A percentile compares a stretch with the other conserved stretches of the same genome.
These are phyloP conservation scores for Lacanobia wlatinum DNA, from an alignment of 2,888 invertebrate genomes.

Conservation along the genomic window DNA sequence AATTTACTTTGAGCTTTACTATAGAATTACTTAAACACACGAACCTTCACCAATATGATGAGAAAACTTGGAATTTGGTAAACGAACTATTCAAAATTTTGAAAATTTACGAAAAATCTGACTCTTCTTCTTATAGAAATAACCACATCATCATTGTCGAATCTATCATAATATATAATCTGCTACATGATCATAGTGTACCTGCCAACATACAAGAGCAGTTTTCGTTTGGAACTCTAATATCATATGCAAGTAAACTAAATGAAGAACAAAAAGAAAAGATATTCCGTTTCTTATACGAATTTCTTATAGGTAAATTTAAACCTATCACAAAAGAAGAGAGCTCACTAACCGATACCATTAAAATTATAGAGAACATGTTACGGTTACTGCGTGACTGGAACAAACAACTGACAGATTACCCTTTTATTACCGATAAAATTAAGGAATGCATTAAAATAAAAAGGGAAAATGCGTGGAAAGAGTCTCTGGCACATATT, in stretches of 20 bases:
- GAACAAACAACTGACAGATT: constrained; percentile 75
- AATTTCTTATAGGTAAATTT: constrained; percentile 64
- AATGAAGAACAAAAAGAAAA: constrained; percentile 71
- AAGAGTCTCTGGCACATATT: constrained; percentile 67
- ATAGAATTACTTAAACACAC: constrained; percentile 68
- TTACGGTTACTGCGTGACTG: constrained; percentile 75
- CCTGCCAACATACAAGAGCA: constrained; percentile 74
- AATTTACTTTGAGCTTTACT: constrained; percentile 71
- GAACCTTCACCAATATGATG: constrained; percentile 70
- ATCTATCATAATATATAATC: constrained; percentile 73
- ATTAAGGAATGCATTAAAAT: constrained; percentile 73
- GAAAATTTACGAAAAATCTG: constrained; percentile 73
- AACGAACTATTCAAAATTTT: constrained; percentile 75
- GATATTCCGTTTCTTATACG: constrained; percentile 76
- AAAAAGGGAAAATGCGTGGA: constrained; percentile 73
- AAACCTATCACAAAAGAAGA: constrained; percentile 63
- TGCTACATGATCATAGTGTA: constrained; percentile 69
- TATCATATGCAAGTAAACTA: constrained; percentile 67
- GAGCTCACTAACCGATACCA: constrained; percentile 57
- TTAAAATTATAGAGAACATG: constrained; percentile 60
- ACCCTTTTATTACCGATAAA: constrained; percentile 72
- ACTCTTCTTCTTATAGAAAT: background rate
- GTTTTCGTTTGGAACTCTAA: constrained; percentile 71
- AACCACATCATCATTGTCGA: constrained; percentile 54
- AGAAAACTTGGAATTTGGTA: constrained; percentile 77